Base-by-base conservation (phyloP, 2,888 invertebrate species). In the Athalia cordata region DNA sequence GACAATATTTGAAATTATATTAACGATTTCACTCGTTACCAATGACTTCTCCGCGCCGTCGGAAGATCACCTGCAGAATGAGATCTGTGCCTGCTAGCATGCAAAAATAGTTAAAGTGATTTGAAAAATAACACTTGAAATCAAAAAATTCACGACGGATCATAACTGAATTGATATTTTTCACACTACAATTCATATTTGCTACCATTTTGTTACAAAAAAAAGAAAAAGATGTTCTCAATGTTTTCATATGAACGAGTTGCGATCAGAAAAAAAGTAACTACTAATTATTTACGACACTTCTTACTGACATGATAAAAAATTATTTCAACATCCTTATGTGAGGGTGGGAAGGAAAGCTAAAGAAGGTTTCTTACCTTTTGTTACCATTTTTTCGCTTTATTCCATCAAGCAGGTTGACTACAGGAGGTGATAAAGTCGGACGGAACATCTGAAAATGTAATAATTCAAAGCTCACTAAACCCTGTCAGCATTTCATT, bases 381-480 rank as follows among this genome's bases (percentile, higher is more conserved):
- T 86, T 87, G 68, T 81, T 83, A 59, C 80, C 76, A 67, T 81
- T 86, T 83, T 87, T 88, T 64, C 88, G 83, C 79, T 88, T 89
- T 77, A 90, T 88, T 43, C 85, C 86, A 68, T 89, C 88, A 13
- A 90, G 86, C 75, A 90, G 79, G 81, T 83, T 88, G 45, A 87
- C 84, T 77, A 90, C 87, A 15, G 89, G 87, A 77, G 88, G 87
- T 49, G 88, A 86, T 75, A 89, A 80, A 15, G 85, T 87, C 82
- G 89, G 89, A 86, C 89, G 89, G 87, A 90, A 90, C 86, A 89
- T 87, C 90, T 90, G 79, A 13, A 78, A 81, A 15, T 57, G 57
- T 52, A 79, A 72, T 75, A 77, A 76, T 29, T 57, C 55, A 43
- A 29, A 55, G 3, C 2, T 52, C n/a, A 11, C n/a, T 29, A 15